A percentile compares a stretch with the other conserved stretches of the same genome.
phyloP scores from a whole-genome alignment of 92 coral and sea anemone species.

The Epizoanthus stellaris region DNA sequence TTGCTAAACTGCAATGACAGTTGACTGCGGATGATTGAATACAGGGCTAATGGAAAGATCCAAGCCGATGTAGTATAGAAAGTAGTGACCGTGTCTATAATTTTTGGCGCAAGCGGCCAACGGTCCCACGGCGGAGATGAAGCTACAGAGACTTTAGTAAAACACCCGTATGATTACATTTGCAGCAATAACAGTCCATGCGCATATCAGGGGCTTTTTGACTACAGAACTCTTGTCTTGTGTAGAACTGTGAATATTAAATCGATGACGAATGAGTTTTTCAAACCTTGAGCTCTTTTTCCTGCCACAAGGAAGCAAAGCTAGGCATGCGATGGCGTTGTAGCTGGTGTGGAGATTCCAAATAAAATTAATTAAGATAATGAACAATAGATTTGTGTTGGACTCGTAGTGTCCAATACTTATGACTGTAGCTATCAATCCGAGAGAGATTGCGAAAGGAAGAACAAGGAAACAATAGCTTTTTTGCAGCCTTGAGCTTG shows the following conservation, averaged over 20 bases:
- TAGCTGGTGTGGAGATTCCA: slow-evolving; percentile 18
- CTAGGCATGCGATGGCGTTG: slow-evolving; percentile 1
- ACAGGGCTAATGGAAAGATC: slow-evolving; percentile 15
- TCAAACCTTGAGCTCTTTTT: slow-evolving; percentile 11
- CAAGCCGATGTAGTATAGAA: slow-evolving; percentile 3
- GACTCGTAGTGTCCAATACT: neutral
- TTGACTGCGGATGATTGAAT: slow-evolving; percentile 26
- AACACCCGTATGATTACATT: neutral
- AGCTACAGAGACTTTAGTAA: neutral
- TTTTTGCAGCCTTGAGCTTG: neutral
- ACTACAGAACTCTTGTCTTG: neutral
- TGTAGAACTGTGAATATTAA: neutral
- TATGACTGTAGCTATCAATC: neutral
- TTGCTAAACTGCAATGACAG: slow-evolving; percentile 9
- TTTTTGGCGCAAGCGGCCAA: neutral
- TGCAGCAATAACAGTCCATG: slow-evolving; percentile 2
- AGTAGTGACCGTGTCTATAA: neutral
- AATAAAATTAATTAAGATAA: neutral
- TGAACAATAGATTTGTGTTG: neutral
- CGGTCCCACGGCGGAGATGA: slow-evolving; percentile 23
- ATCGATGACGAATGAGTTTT: neutral
- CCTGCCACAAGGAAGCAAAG: slow-evolving; percentile 20
- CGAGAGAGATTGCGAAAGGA: neutral
- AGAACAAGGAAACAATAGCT: slow-evolving; percentile 12
- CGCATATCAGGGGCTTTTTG: neutral